phyloP scores from a whole-genome alignment of 2,797 vertebrate species.

The Pyrocephalus nanus region DNA sequence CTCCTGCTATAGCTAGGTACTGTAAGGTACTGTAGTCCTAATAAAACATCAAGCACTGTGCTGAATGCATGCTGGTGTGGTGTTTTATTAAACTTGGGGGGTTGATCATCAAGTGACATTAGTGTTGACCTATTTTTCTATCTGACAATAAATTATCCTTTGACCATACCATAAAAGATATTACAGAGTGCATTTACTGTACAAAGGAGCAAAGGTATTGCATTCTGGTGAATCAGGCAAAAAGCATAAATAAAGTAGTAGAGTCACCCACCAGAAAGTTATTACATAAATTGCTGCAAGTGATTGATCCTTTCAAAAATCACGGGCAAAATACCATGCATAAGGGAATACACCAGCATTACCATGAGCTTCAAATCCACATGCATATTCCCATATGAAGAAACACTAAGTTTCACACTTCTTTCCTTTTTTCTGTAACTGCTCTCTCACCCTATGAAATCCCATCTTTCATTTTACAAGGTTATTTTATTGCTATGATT shows the following conservation, averaged over 20 bases:
- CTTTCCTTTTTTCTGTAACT: background rate
- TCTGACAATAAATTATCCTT: slow-evolving; percentile 90
- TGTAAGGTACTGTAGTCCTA: slow-evolving; percentile 80
- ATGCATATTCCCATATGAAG: background rate
- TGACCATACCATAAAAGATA: slow-evolving; percentile 83
- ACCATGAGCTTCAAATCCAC: slow-evolving; percentile 41
- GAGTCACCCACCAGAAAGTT: slow-evolving; percentile 64
- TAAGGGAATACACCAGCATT: slow-evolving; percentile 54
- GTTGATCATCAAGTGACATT: slow-evolving; percentile 85
- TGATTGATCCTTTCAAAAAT: slow-evolving; percentile 72
- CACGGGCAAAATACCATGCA: slow-evolving; percentile 46
- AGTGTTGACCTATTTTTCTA: slow-evolving; percentile 88
- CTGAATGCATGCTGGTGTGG: slow-evolving; percentile 76
- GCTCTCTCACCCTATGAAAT: background rate
- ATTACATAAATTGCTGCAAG: slow-evolving; percentile 74
- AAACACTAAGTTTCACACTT: slow-evolving; percentile 6
- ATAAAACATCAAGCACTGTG: slow-evolving; percentile 78
- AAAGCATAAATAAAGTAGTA: slow-evolving; percentile 72
- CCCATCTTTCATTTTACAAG: background rate
- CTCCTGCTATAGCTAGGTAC: slow-evolving; percentile 80
- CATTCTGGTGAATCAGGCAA: slow-evolving; percentile 63
- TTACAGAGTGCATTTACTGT: slow-evolving; percentile 78
- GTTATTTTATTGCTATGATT: background rate
- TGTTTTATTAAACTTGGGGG: slow-evolving; percentile 87
- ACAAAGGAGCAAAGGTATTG: slow-evolving; percentile 72